phyloP scores from a whole-genome alignment of 23 tunicate species.

The Trididemnum clinides region DNA sequence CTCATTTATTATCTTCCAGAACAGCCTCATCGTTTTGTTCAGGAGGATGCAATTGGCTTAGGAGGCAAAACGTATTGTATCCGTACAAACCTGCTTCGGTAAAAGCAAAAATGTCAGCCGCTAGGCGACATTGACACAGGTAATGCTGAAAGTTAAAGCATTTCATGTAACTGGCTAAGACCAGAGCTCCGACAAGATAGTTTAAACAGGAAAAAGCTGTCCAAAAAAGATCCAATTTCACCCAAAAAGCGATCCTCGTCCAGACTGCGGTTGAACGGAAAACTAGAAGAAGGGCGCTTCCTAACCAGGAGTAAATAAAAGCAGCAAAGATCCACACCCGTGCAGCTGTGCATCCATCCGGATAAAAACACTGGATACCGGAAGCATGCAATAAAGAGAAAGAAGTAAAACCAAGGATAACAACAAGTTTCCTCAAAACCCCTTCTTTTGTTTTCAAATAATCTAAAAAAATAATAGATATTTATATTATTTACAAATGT shows the following conservation, averaged over 20 bases:
- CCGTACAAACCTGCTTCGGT: neutral
- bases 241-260: constrained; percentile 1
- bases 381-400: constrained; percentile 5
- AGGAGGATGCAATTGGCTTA: no score
- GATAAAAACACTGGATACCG: neutral
- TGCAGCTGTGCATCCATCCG: constrained; percentile 45
- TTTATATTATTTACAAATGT: no score
- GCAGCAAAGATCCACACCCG: constrained; percentile 37
- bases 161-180: constrained; percentile 26
- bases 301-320: constrained; percentile 41
- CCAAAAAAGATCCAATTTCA: constrained; percentile 35
- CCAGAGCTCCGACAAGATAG: constrained; percentile 30
- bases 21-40: no score
- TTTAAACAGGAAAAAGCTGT: constrained; percentile 43
- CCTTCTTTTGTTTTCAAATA: constrained; percentile 24
- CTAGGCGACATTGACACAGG: constrained; percentile 49
- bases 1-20: no score
- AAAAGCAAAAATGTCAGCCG: neutral
- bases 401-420: neutral
- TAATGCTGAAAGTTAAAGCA: neutral
- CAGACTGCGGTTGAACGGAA: constrained; percentile 13
- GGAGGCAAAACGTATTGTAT: neutral
- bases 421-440: constrained; percentile 1
- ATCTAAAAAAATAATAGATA: constrained; percentile 40
- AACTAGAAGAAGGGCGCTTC: constrained; percentile 23